Percentiles rank a stretch among this genome's conserved stretches.
These are phyloP conservation scores for Cepaea hortensis DNA, from an alignment of 2,888 invertebrate species.

Conservation along the genomic window DNA sequence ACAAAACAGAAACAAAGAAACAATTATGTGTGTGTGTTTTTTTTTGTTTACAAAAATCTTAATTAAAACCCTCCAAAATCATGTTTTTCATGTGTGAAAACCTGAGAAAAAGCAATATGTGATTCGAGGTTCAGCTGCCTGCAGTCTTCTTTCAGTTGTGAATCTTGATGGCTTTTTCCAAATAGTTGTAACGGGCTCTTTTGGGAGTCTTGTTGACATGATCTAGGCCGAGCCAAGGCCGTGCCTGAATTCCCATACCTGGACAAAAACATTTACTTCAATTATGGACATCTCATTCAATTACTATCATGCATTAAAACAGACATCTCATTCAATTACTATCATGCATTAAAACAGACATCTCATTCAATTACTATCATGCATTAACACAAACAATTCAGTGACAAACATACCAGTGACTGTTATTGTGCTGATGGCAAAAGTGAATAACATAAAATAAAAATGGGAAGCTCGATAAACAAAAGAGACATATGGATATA, in stretches of 20 bases:
- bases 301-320: no score
- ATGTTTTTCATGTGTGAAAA: neutral
- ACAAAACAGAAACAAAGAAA: neutral
- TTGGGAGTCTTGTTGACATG: slow-evolving; percentile 98
- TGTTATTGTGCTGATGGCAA: no score
- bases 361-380: no score
- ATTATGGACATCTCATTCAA: neutral
- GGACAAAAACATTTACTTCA: neutral
- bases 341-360: no score
- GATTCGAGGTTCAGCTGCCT: slow-evolving; percentile 38
- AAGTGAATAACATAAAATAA: no score
- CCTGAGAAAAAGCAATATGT: slow-evolving; percentile 25
- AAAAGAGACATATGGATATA: no score
- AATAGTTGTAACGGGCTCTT: slow-evolving; percentile 94
- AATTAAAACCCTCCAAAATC: neutral
- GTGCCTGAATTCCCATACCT: slow-evolving; percentile 75
- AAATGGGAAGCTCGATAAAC: no score
- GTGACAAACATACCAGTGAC: no score
- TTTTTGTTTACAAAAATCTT: neutral
- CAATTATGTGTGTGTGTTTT: neutral
- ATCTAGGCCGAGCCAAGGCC: slow-evolving; percentile 94
- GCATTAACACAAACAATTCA: no score
- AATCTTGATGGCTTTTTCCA: slow-evolving; percentile 99
- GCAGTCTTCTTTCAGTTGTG: slow-evolving; percentile 85
- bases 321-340: no score